Conservation (phyloP, 2,888 invertebrate species). For the Drosophila fulvimacula region DNA sequence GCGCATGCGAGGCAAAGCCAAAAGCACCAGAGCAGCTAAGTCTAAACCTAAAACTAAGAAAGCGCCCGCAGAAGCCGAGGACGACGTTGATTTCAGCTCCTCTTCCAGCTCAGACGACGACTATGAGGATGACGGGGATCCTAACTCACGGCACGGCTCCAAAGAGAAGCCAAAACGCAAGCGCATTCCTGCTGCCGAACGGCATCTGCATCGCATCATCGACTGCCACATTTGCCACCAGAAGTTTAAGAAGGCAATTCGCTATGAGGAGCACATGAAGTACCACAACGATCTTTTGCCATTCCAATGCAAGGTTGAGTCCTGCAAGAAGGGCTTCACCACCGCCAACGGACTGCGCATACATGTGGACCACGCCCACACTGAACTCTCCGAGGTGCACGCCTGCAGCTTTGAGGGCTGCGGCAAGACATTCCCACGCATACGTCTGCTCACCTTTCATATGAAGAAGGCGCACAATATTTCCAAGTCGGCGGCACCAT, state of each 20-base stretch:
- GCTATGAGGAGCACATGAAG: slow-evolving; percentile 82
- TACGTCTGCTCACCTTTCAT: slow-evolving; percentile 81
- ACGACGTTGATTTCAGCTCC: slow-evolving; percentile 44
- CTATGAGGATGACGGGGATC: slow-evolving; percentile 44
- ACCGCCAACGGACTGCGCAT: slow-evolving; percentile 80
- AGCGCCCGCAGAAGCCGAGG: slow-evolving; percentile 35
- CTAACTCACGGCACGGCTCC: slow-evolving; percentile 25
- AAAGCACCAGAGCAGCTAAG: slow-evolving; percentile 38
- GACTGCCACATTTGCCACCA: slow-evolving; percentile 83
- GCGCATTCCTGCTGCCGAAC: slow-evolving; percentile 70
- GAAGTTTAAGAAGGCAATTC: slow-evolving; percentile 79
- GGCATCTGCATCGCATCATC: slow-evolving; percentile 79
- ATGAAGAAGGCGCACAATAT: slow-evolving; percentile 78
- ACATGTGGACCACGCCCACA: slow-evolving; percentile 81
- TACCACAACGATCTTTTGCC: slow-evolving; percentile 82
- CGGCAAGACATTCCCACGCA: slow-evolving; percentile 78
- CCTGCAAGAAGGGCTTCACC: slow-evolving; percentile 81
- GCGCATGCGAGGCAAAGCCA: slow-evolving; percentile 56
- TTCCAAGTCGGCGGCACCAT: slow-evolving; percentile 74
- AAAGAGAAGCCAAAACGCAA: slow-evolving; percentile 70
- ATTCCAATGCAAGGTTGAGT: slow-evolving; percentile 80
- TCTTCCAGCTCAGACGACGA: slow-evolving; percentile 49
- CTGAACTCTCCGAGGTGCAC: slow-evolving; percentile 78
- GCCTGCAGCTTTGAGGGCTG: slow-evolving; percentile 81
- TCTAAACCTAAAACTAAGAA: slow-evolving; percentile 39